phyloP scores from a whole-genome alignment of 2,797 vertebrate genomes.

The Tiaroga cobitis region DNA sequence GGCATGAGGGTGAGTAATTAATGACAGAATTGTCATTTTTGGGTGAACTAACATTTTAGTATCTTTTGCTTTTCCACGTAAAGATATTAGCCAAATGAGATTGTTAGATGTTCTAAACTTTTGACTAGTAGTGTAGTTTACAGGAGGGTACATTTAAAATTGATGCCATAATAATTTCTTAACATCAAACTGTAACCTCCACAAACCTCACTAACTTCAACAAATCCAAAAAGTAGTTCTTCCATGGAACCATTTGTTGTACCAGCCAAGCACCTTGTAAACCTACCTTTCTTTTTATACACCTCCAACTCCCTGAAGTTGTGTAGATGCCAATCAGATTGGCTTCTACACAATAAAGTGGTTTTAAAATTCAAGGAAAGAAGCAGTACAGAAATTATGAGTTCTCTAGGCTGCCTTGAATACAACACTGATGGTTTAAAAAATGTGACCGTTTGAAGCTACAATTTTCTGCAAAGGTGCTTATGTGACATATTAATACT shows the following conservation, averaged over 20 bases:
- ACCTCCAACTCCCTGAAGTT: neutral
- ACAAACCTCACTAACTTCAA: neutral
- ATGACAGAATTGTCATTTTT: too few species aligned
- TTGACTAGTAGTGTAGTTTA: neutral
- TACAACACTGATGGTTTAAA: neutral
- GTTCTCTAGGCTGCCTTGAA: neutral
- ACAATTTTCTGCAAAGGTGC: neutral
- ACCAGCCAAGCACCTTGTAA: neutral
- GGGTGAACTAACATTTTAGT: too few species aligned
- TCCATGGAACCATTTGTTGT: neutral
- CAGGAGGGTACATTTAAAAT: neutral
- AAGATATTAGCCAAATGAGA: neutral
- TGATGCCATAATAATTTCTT: neutral
- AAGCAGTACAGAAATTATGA: neutral
- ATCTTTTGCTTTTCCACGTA: neutral
- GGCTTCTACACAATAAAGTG: neutral
- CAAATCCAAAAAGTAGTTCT: neutral
- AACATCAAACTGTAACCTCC: neutral
- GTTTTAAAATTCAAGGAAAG: neutral
- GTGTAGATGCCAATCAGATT: neutral
- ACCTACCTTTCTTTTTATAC: neutral
- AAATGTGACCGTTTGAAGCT: neutral
- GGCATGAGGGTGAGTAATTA: too few species aligned
- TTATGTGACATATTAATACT: neutral
- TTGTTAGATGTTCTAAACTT: neutral